Evolutionary conservation across 2,888 invertebrate genomes (phyloP), one percentile per base, ranked within the genome.

Genomic region (Polydrusus pterygomalis): DNA sequence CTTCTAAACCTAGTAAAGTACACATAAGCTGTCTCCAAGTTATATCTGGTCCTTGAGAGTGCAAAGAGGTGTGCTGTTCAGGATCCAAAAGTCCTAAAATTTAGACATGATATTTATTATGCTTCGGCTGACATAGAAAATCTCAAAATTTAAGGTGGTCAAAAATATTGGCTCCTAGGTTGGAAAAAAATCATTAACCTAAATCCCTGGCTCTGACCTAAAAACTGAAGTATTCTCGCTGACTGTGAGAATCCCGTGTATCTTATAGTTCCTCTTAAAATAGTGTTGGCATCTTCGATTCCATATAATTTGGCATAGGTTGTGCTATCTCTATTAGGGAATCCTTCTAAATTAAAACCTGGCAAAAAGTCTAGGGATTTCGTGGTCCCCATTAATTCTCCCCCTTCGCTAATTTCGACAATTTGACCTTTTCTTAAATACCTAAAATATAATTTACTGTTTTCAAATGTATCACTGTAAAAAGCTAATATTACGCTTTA

Each of bases 271-370:
- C 99, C 99, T 75, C 99, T 89, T 67, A 99, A 89, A 82, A 99
- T 90, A 0, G 99, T 99, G 76, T 93, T 92, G 0, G 96, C 95
- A 82, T 96, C 94, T 11, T 92, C 90, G 75, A 99, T 94, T 2
- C 96, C 82, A 86, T 99, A 99, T 0, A 96, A 90, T 62, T 94
- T 91, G 0, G 93, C 91, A 85, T 99, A 99, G 47, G 93, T 90
- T 0, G 96, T 95, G 70, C 98, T 98, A 87, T 99, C 99, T 74
- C 99, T 90, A 89, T 99, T 99, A 0, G 99, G 97, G 85, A 96
- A 98, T 0, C 98, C 98, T 89, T 99, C 98, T 69, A 99, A 90
- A 13, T 97, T 95, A 85, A 99, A 97, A 0, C 99, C 99, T 0
- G 99, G 99, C 70, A 99, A 89, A 88, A 99, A 99, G 85, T 96